Evolutionary conservation across 2,797 vertebrate genomes (phyloP).

Genomic region (Macropus fuliginosus): DNA sequence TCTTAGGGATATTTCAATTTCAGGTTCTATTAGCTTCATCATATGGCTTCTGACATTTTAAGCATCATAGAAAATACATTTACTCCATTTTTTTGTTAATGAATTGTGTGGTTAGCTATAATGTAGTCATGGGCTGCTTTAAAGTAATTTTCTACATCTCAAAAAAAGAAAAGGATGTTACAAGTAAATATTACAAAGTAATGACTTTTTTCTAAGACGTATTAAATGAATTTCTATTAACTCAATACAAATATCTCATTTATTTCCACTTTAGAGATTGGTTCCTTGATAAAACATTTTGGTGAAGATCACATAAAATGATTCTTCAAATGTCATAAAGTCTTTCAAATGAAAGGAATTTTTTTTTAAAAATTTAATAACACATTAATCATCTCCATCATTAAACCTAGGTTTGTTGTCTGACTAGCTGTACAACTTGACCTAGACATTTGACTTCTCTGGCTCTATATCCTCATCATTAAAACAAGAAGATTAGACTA

Average conservation of each 20-base stretch:
- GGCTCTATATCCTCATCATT: background rate
- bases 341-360: background rate
- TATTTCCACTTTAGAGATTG: background rate
- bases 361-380: background rate
- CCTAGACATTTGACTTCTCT: background rate
- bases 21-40: background rate
- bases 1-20: background rate
- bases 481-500: background rate
- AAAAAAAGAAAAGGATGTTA: background rate
- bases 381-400: background rate
- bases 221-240: background rate
- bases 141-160: background rate
- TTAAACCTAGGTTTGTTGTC: background rate
- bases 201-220: background rate
- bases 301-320: background rate
- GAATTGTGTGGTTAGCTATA: background rate
- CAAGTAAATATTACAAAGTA: background rate
- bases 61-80: background rate
- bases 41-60: background rate
- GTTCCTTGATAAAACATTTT: background rate
- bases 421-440: background rate
- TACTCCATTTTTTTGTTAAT: background rate
- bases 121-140: background rate
- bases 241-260: background rate
- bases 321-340: background rate